Evolutionary conservation across 2,888 invertebrate genomes (phyloP).

Genomic region (Brachyopa scutellaris): DNA sequence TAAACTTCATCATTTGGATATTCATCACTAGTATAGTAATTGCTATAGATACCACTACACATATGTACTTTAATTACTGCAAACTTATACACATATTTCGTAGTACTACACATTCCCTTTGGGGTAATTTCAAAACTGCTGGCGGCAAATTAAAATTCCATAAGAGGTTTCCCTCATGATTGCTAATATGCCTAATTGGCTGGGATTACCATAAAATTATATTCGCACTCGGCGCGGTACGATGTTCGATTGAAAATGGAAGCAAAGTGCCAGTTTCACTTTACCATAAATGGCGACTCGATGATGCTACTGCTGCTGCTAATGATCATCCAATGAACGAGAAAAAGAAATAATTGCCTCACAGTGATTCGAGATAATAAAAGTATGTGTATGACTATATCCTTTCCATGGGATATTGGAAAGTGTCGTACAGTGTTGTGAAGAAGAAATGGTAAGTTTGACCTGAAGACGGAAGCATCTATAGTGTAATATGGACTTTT

Average conservation of each 20-base stretch:
- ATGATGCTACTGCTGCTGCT: background rate
- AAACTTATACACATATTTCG: too few relatives aligned
- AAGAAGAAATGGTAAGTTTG: too few relatives aligned
- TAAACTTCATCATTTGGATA: background rate
- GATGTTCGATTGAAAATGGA: background rate
- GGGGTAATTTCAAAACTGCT: slow-evolving; percentile 25
- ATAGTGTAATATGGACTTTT: too few relatives aligned
- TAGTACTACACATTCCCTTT: background rate
- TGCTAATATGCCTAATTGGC: slow-evolving; percentile 42
- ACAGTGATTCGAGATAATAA: slow-evolving; percentile 28
- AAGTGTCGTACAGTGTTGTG: background rate
- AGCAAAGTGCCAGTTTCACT: background rate
- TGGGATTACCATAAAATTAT: slow-evolving; percentile 31
- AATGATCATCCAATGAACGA: slow-evolving; percentile 12
- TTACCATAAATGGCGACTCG: background rate
- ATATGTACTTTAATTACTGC: background rate
- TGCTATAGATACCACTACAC: background rate
- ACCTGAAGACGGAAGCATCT: too few relatives aligned
- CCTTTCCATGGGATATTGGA: background rate
- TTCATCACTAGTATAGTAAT: background rate
- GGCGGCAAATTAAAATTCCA: slow-evolving; percentile 23
- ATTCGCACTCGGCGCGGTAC: slow-evolving; percentile 3
- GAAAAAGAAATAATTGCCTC: slow-evolving; percentile 20
- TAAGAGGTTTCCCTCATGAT: slow-evolving; percentile 33
- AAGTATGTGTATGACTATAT: slow-evolving; percentile 8